Evolutionary conservation across 2,888 invertebrate genomes (phyloP).

Genomic region (Cancer borealis): DNA sequence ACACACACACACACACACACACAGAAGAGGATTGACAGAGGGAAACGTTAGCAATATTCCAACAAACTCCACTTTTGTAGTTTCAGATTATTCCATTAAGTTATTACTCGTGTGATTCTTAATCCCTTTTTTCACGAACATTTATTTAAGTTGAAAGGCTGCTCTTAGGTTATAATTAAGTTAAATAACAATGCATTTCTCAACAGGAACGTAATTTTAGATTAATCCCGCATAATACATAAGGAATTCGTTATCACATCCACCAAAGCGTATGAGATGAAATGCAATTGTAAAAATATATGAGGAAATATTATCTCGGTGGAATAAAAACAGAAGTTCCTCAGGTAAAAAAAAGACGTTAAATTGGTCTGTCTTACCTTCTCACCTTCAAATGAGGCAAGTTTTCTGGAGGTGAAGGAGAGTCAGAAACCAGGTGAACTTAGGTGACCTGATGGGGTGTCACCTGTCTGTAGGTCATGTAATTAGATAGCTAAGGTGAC

Average conservation of each 20-base stretch:
- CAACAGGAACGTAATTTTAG: not conserved
- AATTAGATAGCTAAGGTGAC: not conserved
- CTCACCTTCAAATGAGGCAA: not conserved
- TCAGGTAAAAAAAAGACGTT: too few relatives aligned
- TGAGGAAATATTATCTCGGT: not conserved
- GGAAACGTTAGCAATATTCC: not conserved
- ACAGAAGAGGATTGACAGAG: not conserved
- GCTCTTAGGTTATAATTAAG: not conserved
- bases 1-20: too few relatives aligned
- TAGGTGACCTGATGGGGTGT: not conserved
- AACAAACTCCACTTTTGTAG: not conserved
- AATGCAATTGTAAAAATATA: not conserved
- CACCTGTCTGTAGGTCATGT: not conserved
- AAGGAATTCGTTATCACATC: not conserved
- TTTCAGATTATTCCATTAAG: not conserved
- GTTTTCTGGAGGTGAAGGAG: not conserved
- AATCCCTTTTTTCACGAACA: not conserved
- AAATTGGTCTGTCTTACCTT: not conserved
- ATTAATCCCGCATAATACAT: not conserved
- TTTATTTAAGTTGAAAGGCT: not conserved
- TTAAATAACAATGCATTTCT: not conserved
- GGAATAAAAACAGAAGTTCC: too few relatives aligned
- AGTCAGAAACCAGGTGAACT: not conserved
- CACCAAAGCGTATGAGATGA: not conserved
- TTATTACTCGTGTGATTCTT: not conserved